Conservation (phyloP, 2,797 vertebrate species). For the Crypturellus tataupa region DNA sequence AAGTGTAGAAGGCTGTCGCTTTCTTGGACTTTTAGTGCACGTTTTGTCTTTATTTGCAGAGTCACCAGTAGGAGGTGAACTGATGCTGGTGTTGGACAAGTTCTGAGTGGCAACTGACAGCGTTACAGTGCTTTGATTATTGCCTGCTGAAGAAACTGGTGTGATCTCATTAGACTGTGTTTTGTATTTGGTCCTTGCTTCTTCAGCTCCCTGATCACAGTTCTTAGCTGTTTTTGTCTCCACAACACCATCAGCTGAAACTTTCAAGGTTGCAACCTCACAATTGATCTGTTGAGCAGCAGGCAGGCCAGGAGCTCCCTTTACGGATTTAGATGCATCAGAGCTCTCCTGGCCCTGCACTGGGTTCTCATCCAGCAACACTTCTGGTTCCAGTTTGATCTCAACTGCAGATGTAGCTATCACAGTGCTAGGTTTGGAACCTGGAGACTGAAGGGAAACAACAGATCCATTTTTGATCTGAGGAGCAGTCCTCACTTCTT, state of each 20-base stretch:
- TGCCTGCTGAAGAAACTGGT: conserved; percentile 83
- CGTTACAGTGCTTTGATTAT: conserved; percentile 84
- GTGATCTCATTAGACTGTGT: conserved; percentile 77
- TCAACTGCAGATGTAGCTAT: conserved; percentile 80
- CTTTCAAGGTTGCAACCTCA: conserved; percentile 85
- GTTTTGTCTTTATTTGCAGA: conserved; percentile 84
- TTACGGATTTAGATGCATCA: conserved; percentile 70
- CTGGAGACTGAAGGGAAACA: conserved; percentile 86
- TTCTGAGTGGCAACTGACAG: conserved; percentile 81
- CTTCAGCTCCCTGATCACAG: conserved; percentile 81
- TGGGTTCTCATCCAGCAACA: conserved; percentile 84
- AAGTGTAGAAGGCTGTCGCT: conserved; percentile 86
- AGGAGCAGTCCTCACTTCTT: conserved; percentile 83
- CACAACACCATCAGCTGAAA: conserved; percentile 83
- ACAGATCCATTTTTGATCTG: conserved; percentile 87
- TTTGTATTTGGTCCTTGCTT: conserved; percentile 83
- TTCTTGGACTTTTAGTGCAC: conserved; percentile 89
- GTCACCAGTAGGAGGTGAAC: conserved; percentile 80
- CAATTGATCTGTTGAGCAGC: conserved; percentile 73
- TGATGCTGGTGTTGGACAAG: conserved; percentile 79
- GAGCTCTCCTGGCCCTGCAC: conserved; percentile 80
- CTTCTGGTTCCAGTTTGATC: conserved; percentile 91
- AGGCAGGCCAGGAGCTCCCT: conserved; percentile 68
- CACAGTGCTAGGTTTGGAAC: conserved; percentile 76
- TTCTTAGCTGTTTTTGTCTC: conserved; percentile 84